Base-by-base conservation (phyloP, 1,140 invertebrate species). In the Leptinotarsa lineolata region DNA sequence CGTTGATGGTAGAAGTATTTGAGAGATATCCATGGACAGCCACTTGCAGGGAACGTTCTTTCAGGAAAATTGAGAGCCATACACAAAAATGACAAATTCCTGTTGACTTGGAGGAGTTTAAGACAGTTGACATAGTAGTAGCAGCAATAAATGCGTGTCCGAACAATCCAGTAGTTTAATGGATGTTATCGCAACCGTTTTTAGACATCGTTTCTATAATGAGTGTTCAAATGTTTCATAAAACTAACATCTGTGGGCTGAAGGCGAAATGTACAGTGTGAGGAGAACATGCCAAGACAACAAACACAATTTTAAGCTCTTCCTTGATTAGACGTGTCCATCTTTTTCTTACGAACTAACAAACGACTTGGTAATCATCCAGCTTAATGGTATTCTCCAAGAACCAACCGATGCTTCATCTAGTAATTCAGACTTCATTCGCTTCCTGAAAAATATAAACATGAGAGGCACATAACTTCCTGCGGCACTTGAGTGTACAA, bases 341-440 rank as follows among this genome's bases (percentile, higher is more conserved):
- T 46, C 13, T 13, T 46, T 6, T 46, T 46, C 45, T 46, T 46
- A 6, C 45, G 13, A 46, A 46, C 45, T 13, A 46, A 46, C 13
- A 13, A 22, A 30, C 22, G 64, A 66, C 64, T 21, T 66, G 5
- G 45, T 46, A 46, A 6, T 13, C 45, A 46, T 6, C 45, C 45
- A 46, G 45, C 5, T 46, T 46, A 5, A 46, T 46, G 45, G 13
- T 13, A 46, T 46, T 66, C 64, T 24, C 20, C 30, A 66, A 66
- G 30, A 22, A 20, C 30, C 30, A 22, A 22, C 11, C 20, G 20
- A 24, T 30, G 30, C 20, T 11, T 13, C 64, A 66, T 66, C 64
- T 66, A 66, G 64, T 66, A 66, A 66, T 66, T 66, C 64, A 66
- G 22, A 21, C 22, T n/a, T 66, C 64, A 66, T 66, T 39, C 64